Base-by-base conservation (phyloP, 1,140 invertebrate genomes). In the Leptopilina clavipes region DNA sequence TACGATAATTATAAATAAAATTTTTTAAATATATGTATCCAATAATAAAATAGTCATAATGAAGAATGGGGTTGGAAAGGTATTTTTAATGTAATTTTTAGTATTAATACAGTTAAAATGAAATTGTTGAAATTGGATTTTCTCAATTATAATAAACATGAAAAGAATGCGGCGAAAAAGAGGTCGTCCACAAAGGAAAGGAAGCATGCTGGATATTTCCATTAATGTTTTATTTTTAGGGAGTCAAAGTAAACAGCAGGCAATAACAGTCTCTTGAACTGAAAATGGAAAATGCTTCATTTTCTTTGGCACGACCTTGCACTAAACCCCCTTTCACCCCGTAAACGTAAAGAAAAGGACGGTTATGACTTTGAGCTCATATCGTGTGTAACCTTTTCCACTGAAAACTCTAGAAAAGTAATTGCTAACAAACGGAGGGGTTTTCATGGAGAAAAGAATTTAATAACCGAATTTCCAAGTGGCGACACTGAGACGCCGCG, bases 281-380 rank as follows among this genome's bases (percentile, higher is more conserved):
- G 22, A 31, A 65, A 31, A 14, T n/a, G 22, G 59, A 65, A 65
- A 65, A 65, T 65, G 22, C 59, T 65, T 65, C 59, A 65, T 65
- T 65, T 65, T 65, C 59, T 65, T 65, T 65, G 59, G 59, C 59
- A 65, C 25, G 59, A 65, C 59, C 59, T 65, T 65, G 59, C 25
- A 65, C 19, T n/a, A 65, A 40, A 40, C 3, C n/a, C n/a, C n/a
- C n/a, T n/a, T n/a, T n/a, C n/a, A n/a, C n/a, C 12, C 59, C 3
- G 48, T 52, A 52, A 52, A 40, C 11, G 25, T 65, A 65, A 65
- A 65, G 59, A 65, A 65, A 65, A 22, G 59, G 37, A 3, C 19
- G 22, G 59, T 37, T 65, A 65, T 65, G 59, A 31, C 59, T 65
- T 65, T 14, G 22, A 31, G 59, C 11, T 10, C 22, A 37, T 65